Evolutionary conservation across 2,888 invertebrate species (phyloP), one percentile per base, ranked within the genome.

Genomic region (Drosophila heteroneura): DNA sequence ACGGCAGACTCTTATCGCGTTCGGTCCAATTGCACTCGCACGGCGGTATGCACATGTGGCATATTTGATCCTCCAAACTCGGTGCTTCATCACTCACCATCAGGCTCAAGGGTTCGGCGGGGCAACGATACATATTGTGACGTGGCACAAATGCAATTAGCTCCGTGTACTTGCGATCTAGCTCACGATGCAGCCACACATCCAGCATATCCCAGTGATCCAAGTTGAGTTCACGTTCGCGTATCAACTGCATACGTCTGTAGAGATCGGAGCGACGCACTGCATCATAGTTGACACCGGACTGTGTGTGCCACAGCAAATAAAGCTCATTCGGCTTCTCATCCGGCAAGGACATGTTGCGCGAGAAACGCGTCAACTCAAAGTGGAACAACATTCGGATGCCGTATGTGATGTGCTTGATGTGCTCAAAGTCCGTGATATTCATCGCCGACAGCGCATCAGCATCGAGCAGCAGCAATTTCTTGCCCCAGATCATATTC

Each of bases 171-270:
- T 89, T 79, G 30, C 70, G 72, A 19, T 79, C 72, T 0, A 61
- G 69, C 28, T 91, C 88, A 3, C 79, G 73, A 0, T 65, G 63
- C 47, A 91, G 51, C 91, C 88, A 89, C 49, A 81, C 2, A 26
- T 91, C 86, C 19, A 93, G 79, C 22, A 81, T 51, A 1, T 95
- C 94, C 95, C 95, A 95, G 61, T 95, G 95, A 26, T 94, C 93
- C 53, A 93, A 67, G 10, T 94, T 83, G 0, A 92, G 49, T 0
- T 94, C 93, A 2, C 92, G 92, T 0, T 94, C 93, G 62, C 92
- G 92, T 14, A 95, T 74, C 0, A 95, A 91, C 67, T 94, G 94
- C 94, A 95, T 94, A 91, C 94, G 94, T 0, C 94, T 93, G 1
- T 94, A 93, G 0, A 95, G 85, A 61, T 95, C 94, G 1, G 93